Evolutionary conservation across 2,888 invertebrate genomes (phyloP).

Genomic region (Meiosimyza decipiens): DNA sequence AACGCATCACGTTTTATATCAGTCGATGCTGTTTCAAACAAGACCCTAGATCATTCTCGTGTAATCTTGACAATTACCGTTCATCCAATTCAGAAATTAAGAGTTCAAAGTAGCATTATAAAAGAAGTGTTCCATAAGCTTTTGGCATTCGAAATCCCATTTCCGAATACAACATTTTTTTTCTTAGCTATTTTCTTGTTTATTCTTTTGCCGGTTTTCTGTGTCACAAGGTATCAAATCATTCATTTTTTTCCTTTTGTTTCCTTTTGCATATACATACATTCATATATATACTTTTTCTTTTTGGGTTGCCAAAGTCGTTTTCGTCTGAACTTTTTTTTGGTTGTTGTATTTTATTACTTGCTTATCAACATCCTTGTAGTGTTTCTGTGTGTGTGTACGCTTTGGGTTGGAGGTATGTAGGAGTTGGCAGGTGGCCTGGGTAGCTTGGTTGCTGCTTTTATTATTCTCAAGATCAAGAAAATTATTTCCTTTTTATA

Average conservation of each 20-base stretch:
- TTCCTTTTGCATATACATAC: neutral
- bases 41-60: too few species aligned
- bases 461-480: slow-evolving; percentile 50
- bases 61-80: too few species aligned
- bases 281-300: neutral
- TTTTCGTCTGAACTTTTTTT: slow-evolving; percentile 15
- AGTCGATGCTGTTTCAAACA: too few species aligned
- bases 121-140: too few species aligned
- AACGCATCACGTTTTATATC: too few species aligned
- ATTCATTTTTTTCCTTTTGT: slow-evolving; percentile 3
- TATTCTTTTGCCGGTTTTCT: slow-evolving; percentile 19
- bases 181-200: slow-evolving; percentile 3
- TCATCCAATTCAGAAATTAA: too few species aligned
- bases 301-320: neutral
- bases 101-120: too few species aligned
- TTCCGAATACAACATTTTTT: neutral
- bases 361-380: slow-evolving; percentile 9
- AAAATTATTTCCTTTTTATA: slow-evolving; percentile 55
- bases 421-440: neutral
- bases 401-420: neutral
- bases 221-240: slow-evolving; percentile 36
- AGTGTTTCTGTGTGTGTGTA: neutral
- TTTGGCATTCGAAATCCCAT: too few species aligned
- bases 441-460: neutral
- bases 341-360: slow-evolving; percentile 4